Conservation (phyloP, 1,140 invertebrate species). For the Drosophila chauvacae region DNA sequence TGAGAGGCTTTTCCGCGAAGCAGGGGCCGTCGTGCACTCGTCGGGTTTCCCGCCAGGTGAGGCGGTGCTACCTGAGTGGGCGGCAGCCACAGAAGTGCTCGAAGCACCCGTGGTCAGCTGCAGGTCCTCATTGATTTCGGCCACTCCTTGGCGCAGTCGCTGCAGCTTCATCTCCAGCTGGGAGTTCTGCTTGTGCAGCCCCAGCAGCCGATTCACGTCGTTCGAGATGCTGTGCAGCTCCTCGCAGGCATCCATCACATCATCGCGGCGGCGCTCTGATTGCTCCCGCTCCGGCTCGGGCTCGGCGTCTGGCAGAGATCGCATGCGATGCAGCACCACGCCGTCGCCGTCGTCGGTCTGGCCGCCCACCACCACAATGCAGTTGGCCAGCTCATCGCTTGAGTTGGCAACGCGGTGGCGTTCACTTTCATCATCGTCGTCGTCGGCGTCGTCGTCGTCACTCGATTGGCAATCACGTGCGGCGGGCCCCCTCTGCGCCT, state of each 20-base stretch:
- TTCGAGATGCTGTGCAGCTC: conserved; percentile 80
- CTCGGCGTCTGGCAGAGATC: conserved; percentile 58
- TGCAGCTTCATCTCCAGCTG: conserved; percentile 78
- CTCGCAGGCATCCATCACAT: conserved; percentile 70
- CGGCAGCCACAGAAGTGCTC: conserved; percentile 65
- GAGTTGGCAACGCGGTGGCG: conserved; percentile 72
- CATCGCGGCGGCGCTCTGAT: conserved; percentile 65
- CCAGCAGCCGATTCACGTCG: conserved; percentile 79
- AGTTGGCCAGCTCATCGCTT: conserved; percentile 81
- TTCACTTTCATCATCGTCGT: conserved; percentile 77
- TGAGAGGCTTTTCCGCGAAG: conserved; percentile 63
- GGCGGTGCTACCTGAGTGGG: conserved; percentile 26
- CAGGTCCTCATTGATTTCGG: conserved; percentile 84
- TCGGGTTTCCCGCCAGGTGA: conserved; percentile 51
- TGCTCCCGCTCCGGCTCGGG: conserved; percentile 31
- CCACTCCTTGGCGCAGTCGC: conserved; percentile 73
- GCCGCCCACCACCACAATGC: conserved; percentile 81
- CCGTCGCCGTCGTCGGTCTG: conserved; percentile 67
- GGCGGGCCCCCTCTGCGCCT: neutral
- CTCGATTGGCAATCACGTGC: conserved; percentile 55
- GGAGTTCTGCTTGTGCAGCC: conserved; percentile 77
- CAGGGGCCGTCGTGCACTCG: conserved; percentile 47
- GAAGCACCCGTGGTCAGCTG: conserved; percentile 12
- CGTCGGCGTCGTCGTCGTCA: conserved; percentile 26
- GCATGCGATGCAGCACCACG: conserved; percentile 73